phyloP scores from a whole-genome alignment of 1,140 invertebrate species.

The Hesperophylax magnus region DNA sequence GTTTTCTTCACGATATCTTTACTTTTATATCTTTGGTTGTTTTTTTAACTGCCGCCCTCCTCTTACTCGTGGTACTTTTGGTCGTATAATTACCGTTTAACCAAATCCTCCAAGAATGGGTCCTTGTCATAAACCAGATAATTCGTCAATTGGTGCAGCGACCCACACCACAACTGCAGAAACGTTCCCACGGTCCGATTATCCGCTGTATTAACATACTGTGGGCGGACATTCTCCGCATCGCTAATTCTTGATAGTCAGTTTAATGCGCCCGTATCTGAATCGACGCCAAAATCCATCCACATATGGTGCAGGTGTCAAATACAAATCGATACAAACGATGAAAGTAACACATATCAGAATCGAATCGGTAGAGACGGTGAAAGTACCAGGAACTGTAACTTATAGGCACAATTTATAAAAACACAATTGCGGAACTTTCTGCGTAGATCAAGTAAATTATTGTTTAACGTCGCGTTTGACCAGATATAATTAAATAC shows the following conservation, averaged over 20 bases:
- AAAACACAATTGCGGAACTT: too few relatives aligned
- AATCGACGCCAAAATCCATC: constrained; percentile 6
- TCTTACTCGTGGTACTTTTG: neutral
- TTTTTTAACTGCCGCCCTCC: too few relatives aligned
- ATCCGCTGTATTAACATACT: constrained; percentile 19
- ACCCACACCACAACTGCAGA: constrained; percentile 12
- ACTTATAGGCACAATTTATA: too few relatives aligned
- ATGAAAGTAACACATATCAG: neutral
- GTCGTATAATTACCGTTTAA: constrained; percentile 3
- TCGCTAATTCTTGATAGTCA: constrained; percentile 13
- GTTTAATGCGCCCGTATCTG: neutral
- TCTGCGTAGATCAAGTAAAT: too few relatives aligned
- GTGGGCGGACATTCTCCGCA: constrained; percentile 29
- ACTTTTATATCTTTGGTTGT: too few relatives aligned
- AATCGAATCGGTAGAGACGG: too few relatives aligned
- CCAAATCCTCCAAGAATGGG: constrained; percentile 13
- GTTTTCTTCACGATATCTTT: too few relatives aligned
- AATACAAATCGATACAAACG: neutral
- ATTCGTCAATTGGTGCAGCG: constrained; percentile 31
- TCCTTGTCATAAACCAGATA: constrained; percentile 28
- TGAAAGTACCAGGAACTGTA: too few relatives aligned
- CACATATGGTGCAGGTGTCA: neutral
- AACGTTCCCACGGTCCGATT: constrained; percentile 38
- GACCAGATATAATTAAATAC: too few relatives aligned
- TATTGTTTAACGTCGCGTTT: too few relatives aligned